Evolutionary conservation across 1,140 invertebrate species (phyloP).

Genomic region (Aethina tumida): DNA sequence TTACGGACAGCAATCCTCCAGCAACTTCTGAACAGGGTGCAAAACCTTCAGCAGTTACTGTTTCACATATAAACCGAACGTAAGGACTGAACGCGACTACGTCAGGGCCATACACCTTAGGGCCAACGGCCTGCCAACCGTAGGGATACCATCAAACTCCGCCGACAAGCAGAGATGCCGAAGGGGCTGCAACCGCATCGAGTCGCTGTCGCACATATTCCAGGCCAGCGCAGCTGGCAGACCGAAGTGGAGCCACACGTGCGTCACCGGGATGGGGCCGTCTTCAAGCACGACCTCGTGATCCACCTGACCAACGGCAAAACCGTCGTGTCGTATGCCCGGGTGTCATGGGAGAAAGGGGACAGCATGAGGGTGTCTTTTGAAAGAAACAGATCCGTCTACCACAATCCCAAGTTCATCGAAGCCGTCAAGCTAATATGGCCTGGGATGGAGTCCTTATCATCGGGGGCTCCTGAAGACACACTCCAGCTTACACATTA

Average conservation of each 20-base stretch:
- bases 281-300: constrained; percentile 14
- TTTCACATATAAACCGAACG: no score
- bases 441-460: neutral
- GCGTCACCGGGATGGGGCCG: constrained; percentile 1
- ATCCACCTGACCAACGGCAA: neutral
- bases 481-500: neutral
- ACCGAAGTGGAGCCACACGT: constrained; percentile 12
- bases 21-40: no score
- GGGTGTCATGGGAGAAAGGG: constrained; percentile 15
- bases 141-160: constrained; percentile 2
- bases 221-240: constrained; percentile 12
- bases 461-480: neutral
- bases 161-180: constrained; percentile 2
- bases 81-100: constrained; percentile 11
- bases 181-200: constrained; percentile 6
- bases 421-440: constrained; percentile 4
- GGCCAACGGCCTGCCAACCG: constrained; percentile 9
- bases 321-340: no score
- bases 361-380: constrained; percentile 3
- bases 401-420: constrained; percentile 11
- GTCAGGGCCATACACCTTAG: constrained; percentile 12
- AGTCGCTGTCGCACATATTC: constrained; percentile 17
- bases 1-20: no score
- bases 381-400: constrained; percentile 7
- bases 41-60: no score